Percentiles rank a stretch among this genome's conserved stretches.
phyloP scores from a whole-genome alignment of 1,140 invertebrate genomes.

The Pemphigus obesinymphae region DNA sequence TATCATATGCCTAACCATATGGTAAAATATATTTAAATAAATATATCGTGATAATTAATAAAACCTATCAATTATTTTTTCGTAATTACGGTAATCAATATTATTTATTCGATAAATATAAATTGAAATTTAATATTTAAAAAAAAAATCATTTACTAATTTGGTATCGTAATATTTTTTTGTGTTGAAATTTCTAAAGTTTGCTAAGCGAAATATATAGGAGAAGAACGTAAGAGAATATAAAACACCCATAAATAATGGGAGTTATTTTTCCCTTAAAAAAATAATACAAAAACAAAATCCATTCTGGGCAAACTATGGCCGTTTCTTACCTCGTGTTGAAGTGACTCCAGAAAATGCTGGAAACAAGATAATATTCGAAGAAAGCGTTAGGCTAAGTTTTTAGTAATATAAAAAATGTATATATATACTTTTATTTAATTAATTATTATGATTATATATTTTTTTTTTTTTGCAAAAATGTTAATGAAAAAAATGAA shows the following conservation, averaged over 20 bases:
- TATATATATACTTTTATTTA: not conserved
- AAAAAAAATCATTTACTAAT: too few species aligned
- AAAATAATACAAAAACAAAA: constrained; percentile 41
- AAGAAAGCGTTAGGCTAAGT: constrained; percentile 40
- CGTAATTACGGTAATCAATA: not conserved
- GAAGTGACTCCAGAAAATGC: constrained; percentile 43
- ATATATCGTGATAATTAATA: not conserved
- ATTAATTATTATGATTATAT: too few species aligned
- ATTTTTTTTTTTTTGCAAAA: constrained; percentile 14
- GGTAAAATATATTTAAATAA: not conserved
- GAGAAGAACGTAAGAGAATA: constrained; percentile 6
- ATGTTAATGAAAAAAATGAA: constrained; percentile 11
- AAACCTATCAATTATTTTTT: not conserved
- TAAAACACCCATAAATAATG: constrained; percentile 33
- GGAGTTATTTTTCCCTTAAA: not conserved
- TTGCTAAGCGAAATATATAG: constrained; percentile 33
- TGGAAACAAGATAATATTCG: constrained; percentile 42
- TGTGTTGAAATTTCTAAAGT: not conserved
- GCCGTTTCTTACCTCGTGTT: constrained; percentile 44
- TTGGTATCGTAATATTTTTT: not conserved
- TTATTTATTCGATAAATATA: not conserved
- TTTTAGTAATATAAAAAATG: constrained; percentile 15
- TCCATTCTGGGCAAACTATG: constrained; percentile 38
- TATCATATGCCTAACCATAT: not conserved
- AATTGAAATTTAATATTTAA: not conserved